A percentile compares a stretch with the other conserved stretches of the same genome.
phyloP scores from a whole-genome alignment of 2,797 vertebrate species.

The Peromyscus aztecus region DNA sequence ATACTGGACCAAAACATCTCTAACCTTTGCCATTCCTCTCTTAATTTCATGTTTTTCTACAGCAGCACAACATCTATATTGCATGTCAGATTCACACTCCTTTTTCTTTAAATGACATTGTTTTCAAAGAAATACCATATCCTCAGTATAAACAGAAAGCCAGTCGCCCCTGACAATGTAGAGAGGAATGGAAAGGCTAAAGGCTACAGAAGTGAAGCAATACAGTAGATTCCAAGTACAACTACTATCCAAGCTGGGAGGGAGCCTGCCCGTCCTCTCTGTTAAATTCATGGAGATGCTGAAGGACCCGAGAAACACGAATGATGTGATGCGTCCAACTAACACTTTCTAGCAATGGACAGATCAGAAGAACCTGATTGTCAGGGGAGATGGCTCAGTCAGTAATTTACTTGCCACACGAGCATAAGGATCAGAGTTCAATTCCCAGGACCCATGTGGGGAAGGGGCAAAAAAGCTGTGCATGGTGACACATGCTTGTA shows the following conservation, averaged over 20 bases:
- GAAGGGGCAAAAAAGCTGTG: neutral
- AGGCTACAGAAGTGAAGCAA: neutral
- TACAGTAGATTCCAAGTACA: neutral
- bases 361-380: neutral
- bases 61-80: neutral
- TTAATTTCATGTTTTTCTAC: neutral
- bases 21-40: neutral
- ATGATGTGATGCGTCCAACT: neutral
- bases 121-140: constrained; percentile 19
- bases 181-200: neutral
- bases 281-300: neutral
- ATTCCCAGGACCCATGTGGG: neutral
- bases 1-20: neutral
- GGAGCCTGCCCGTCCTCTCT: neutral
- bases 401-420: neutral
- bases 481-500: neutral
- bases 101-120: neutral
- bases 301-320: neutral
- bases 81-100: neutral
- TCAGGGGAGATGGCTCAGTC: neutral
- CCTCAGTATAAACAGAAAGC: neutral
- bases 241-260: neutral
- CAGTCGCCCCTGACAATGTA: neutral
- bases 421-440: neutral
- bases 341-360: neutral